Evolutionary conservation across 2,113 vertebrate species (phyloP).

Genomic region (Neolamprologus sp.): DNA sequence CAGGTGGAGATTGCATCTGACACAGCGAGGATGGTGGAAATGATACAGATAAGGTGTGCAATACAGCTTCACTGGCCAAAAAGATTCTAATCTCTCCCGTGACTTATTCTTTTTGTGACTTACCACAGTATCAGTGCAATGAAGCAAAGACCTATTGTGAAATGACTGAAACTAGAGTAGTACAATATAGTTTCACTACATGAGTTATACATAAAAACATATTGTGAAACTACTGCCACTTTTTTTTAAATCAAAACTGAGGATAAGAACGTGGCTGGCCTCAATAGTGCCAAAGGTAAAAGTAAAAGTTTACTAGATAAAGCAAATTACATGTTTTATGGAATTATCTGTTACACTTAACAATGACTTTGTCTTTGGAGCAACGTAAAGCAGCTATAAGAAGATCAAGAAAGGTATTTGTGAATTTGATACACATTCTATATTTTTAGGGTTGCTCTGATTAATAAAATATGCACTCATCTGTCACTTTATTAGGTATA

Average conservation of each 20-base stretch:
- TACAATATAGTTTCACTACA: background rate
- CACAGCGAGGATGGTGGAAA: background rate
- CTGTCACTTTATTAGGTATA: background rate
- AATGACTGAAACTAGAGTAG: background rate
- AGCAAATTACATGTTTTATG: background rate
- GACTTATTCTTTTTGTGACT: background rate
- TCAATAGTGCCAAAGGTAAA: background rate
- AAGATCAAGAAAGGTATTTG: background rate
- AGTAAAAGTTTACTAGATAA: background rate
- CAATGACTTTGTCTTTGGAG: background rate
- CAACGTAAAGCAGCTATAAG: background rate
- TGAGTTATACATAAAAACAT: background rate
- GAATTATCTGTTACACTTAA: background rate
- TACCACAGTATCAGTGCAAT: background rate
- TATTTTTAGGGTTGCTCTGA: background rate
- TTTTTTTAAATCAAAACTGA: background rate
- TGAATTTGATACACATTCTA: background rate
- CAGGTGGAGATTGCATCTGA: constrained; percentile 20
- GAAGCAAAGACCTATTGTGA: background rate
- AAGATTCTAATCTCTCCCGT: background rate
- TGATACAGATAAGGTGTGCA: background rate
- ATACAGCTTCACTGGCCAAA: background rate
- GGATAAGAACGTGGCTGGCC: background rate
- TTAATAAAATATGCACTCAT: background rate
- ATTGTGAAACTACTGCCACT: background rate